These are phyloP conservation scores for Strix uralensis DNA, from an alignment of 2,113 vertebrate genomes.

Conservation along the genomic window DNA sequence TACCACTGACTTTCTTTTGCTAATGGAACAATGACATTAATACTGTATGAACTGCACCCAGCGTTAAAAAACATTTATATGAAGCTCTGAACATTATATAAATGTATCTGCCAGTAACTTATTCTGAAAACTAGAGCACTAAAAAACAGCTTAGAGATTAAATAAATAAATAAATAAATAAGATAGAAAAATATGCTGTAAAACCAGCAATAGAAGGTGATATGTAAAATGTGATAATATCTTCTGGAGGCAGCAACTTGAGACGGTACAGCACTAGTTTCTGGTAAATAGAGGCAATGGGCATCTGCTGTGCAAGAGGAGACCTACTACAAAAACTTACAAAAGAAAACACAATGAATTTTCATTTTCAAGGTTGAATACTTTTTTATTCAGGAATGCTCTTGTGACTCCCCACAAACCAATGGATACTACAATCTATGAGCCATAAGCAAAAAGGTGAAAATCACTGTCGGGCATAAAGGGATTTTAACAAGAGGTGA, in stretches of 20 bases:
- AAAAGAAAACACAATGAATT: neutral
- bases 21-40: neutral
- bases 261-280: neutral
- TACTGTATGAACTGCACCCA: neutral
- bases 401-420: neutral
- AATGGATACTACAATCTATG: neutral
- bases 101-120: neutral
- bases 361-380: neutral
- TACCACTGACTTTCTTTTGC: neutral
- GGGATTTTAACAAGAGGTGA: neutral
- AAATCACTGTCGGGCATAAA: neutral
- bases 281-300: neutral
- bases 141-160: neutral
- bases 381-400: neutral
- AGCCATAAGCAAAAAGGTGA: neutral
- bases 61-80: neutral
- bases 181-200: rapidly evolving
- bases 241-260: neutral
- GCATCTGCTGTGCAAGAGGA: rapidly evolving
- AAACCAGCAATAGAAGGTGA: neutral
- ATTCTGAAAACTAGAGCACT: neutral
- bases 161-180: too few species aligned
- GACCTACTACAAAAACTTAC: neutral
- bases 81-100: neutral
- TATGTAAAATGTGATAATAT: neutral